Evolutionary conservation across 2,888 invertebrate species (phyloP).

Genomic region (Mythimna vitellina): DNA sequence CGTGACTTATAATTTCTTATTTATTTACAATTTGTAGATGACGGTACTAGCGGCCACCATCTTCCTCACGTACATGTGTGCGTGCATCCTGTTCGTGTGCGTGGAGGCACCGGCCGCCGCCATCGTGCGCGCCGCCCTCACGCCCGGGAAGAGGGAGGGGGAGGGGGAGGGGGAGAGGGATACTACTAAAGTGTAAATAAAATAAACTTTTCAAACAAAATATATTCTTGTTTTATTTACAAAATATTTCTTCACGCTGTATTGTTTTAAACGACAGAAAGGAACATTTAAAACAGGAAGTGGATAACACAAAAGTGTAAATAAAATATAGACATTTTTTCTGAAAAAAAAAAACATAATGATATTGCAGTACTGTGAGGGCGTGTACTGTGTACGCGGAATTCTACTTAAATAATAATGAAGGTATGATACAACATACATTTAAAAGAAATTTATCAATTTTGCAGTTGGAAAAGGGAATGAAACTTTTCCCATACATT

Average conservation of each 20-base stretch:
- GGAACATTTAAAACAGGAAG: too few species aligned
- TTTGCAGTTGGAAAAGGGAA: too few species aligned
- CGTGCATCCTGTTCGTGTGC: slow-evolving; percentile 72
- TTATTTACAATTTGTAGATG: slow-evolving; percentile 63
- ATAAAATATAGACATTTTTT: too few species aligned
- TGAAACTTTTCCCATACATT: too few species aligned
- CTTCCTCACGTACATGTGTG: slow-evolving; percentile 74
- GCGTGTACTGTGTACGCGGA: too few species aligned
- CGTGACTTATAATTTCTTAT: background rate
- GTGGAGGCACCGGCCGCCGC: slow-evolving; percentile 77
- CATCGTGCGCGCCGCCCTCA: slow-evolving; percentile 63
- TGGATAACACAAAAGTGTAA: too few species aligned
- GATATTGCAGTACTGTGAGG: too few species aligned
- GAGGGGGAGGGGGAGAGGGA: background rate
- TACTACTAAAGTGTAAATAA: slow-evolving; percentile 46
- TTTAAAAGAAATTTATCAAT: too few species aligned
- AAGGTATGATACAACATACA: too few species aligned
- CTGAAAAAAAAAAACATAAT: too few species aligned
- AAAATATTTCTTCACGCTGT: background rate
- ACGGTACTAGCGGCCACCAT: slow-evolving; percentile 72
- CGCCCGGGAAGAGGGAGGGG: background rate
- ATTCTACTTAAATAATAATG: too few species aligned
- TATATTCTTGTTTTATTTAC: slow-evolving; percentile 14
- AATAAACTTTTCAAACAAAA: background rate
- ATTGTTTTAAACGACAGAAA: too few species aligned